These are phyloP conservation scores for Caerostris darwini DNA, from an alignment of 1,140 invertebrate genomes.

Conservation along the genomic window DNA sequence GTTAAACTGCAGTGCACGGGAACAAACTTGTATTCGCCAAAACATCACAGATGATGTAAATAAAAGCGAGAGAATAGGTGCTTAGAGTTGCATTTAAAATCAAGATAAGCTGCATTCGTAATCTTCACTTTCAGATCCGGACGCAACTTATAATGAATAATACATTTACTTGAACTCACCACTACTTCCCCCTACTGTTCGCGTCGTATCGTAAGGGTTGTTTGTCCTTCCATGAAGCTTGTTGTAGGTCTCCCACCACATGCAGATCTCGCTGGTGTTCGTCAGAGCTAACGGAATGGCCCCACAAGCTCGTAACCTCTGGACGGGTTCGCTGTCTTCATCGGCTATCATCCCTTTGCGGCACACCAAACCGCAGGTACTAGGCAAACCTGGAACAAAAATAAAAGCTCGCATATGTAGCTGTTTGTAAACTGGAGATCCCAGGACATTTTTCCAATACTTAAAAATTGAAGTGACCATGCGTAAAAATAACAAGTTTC, in stretches of 20 bases:
- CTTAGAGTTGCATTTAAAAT: not conserved
- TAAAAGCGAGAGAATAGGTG: not conserved
- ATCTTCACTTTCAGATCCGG: no score
- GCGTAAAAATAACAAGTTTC: no score
- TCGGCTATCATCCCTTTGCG: slow-evolving; percentile 85
- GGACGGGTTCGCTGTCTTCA: slow-evolving; percentile 87
- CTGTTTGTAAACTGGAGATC: no score
- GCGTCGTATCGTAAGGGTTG: slow-evolving; percentile 93
- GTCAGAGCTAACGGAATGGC: slow-evolving; percentile 90
- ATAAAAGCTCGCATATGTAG: slow-evolving; percentile 85
- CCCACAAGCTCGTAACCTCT: slow-evolving; percentile 86
- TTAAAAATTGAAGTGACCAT: no score
- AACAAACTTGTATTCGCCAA: no score
- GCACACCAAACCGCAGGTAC: slow-evolving; percentile 85
- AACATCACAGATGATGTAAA: not conserved
- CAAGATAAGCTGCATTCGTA: no score
- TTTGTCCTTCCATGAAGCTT: slow-evolving; percentile 91
- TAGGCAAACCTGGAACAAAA: slow-evolving; percentile 83
- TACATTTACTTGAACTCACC: slow-evolving; percentile 60
- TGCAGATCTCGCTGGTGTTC: slow-evolving; percentile 92
- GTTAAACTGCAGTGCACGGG: no score
- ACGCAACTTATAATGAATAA: not conserved
- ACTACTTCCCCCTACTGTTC: slow-evolving; percentile 88
- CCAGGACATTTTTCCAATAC: no score
- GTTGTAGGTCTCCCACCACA: slow-evolving; percentile 94